phyloP scores from a whole-genome alignment of 2,888 invertebrate genomes.

The Acanthococcus lagerstroemiae region DNA sequence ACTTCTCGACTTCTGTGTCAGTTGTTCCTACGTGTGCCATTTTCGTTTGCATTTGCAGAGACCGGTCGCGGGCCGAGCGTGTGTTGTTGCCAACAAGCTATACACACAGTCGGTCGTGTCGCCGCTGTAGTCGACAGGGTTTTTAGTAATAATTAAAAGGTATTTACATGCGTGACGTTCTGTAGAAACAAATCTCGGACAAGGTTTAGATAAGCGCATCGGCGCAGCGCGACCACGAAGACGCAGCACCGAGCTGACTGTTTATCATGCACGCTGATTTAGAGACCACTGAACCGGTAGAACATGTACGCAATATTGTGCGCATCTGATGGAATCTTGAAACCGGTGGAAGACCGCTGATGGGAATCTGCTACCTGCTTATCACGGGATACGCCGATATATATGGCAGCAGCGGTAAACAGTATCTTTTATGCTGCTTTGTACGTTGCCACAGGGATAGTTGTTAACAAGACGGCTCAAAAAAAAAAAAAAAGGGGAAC shows the following conservation, averaged over 20 bases:
- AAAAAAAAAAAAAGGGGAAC: constrained; percentile 22
- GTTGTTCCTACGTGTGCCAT: too few species aligned
- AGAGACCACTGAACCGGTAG: constrained; percentile 24
- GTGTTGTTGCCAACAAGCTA: constrained; percentile 14
- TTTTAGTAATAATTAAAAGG: too few species aligned
- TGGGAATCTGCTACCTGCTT: constrained; percentile 29
- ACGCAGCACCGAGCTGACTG: not conserved
- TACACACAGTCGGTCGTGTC: constrained; percentile 7
- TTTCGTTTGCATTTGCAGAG: too few species aligned
- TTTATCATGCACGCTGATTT: too few species aligned
- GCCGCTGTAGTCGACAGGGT: too few species aligned
- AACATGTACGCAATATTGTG: constrained; percentile 19
- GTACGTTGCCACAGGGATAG: constrained; percentile 26
- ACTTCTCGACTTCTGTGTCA: too few species aligned
- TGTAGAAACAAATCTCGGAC: too few species aligned
- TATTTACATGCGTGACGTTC: too few species aligned
- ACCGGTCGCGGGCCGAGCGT: too few species aligned
- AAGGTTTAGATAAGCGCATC: too few species aligned
- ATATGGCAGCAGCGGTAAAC: constrained; percentile 20
- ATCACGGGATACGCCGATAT: constrained; percentile 30
- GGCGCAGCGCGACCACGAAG: not conserved
- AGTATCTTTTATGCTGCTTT: constrained; percentile 26
- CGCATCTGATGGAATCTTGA: constrained; percentile 27
- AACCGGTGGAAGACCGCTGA: constrained; percentile 29
- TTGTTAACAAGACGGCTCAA: constrained; percentile 28